phyloP scores from a whole-genome alignment of 2,797 vertebrate genomes.

The Ciconia nigra region DNA sequence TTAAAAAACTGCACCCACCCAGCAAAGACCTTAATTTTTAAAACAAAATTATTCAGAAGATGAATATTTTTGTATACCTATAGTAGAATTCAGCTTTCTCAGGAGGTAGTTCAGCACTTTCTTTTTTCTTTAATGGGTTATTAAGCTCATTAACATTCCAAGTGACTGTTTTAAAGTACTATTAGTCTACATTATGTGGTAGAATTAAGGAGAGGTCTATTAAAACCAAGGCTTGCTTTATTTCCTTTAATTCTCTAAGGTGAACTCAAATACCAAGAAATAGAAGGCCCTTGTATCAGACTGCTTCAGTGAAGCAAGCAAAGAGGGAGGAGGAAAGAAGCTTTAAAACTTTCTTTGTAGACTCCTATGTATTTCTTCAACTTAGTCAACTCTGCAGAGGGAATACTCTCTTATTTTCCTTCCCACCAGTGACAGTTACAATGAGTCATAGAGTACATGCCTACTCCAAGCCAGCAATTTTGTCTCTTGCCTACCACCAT shows the following conservation, averaged over 20 bases:
- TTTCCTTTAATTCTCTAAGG: conserved; percentile 7
- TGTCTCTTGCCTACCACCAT: neutral
- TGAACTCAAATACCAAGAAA: neutral
- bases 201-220: conserved; percentile 7
- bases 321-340: neutral
- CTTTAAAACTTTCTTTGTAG: neutral
- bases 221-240: conserved; percentile 3
- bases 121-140: neutral
- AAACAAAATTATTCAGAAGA: neutral
- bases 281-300: neutral
- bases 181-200: neutral
- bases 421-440: neutral
- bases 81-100: neutral
- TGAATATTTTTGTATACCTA: neutral
- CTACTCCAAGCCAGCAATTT: neutral
- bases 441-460: neutral
- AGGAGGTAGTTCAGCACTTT: neutral
- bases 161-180: neutral
- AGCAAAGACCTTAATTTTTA: neutral
- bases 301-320: neutral
- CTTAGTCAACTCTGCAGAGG: neutral
- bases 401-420: neutral
- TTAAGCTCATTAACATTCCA: neutral
- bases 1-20: neutral
- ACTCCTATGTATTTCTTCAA: neutral